Evolutionary conservation across 2,797 vertebrate genomes (phyloP).

Genomic region (Onychomys leucogaster): DNA sequence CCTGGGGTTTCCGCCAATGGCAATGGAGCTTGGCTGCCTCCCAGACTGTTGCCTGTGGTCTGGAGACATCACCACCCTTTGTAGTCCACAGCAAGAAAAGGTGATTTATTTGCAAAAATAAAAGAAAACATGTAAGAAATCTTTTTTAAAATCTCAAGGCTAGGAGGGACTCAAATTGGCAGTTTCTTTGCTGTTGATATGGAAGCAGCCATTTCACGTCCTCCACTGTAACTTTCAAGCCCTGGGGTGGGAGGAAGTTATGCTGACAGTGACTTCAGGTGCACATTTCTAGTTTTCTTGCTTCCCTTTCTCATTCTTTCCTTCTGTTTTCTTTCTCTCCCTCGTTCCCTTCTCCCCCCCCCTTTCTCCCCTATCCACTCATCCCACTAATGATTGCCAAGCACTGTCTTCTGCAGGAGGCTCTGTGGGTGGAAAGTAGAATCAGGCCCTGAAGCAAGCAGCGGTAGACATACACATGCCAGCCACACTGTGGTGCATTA

Average conservation of each 20-base stretch:
- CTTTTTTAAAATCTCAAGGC: not conserved
- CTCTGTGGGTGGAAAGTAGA: not conserved
- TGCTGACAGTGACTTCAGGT: not conserved
- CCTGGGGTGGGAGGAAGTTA: not conserved
- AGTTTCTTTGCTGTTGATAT: not conserved
- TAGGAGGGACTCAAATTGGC: not conserved
- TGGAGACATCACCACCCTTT: not conserved
- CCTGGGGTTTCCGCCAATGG: not conserved
- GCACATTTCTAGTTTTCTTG: not conserved
- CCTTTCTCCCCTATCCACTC: not conserved
- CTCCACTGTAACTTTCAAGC: not conserved
- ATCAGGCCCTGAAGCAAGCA: not conserved
- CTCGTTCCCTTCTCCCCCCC: no score
- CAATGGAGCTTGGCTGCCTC: not conserved
- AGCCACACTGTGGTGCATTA: not conserved
- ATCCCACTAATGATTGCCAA: not conserved
- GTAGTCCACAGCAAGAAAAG: not conserved
- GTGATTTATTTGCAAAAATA: not conserved
- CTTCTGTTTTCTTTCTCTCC: no score
- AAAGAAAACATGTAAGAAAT: not conserved
- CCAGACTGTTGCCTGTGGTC: not conserved
- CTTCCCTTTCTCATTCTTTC: not conserved
- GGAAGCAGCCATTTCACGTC: not conserved
- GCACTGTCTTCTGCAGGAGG: not conserved
- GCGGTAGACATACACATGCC: not conserved